These are phyloP conservation scores for Megalops atlanticus DNA, from an alignment of 2,113 vertebrate species.

Conservation along the genomic window DNA sequence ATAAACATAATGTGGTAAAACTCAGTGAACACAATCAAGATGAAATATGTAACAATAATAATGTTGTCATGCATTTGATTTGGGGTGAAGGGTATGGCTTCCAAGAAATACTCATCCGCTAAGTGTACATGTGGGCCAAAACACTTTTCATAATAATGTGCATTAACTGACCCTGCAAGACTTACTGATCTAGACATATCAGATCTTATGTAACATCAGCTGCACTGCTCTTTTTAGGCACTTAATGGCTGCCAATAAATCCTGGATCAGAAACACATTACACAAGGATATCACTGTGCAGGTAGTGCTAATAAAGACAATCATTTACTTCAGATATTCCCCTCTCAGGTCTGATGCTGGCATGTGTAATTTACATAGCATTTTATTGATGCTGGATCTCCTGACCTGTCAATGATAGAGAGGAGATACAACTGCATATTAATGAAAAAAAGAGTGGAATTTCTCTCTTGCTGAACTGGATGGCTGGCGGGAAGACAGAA, in stretches of 20 bases:
- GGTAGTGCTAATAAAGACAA: background rate
- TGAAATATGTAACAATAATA: background rate
- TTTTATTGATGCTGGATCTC: constrained; percentile 13
- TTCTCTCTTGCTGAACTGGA: too few relatives aligned
- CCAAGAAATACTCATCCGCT: too few relatives aligned
- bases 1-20: background rate
- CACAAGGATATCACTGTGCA: background rate
- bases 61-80: background rate
- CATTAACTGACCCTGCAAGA: background rate
- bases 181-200: background rate
- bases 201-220: background rate
- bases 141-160: background rate
- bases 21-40: too few relatives aligned
- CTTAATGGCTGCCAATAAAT: background rate
- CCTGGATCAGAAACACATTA: background rate
- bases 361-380: constrained; percentile 9
- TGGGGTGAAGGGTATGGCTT: too few relatives aligned
- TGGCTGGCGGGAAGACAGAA: too few relatives aligned
- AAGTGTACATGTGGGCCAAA: too few relatives aligned
- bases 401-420: constrained; percentile 10
- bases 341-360: background rate
- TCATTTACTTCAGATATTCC: too few relatives aligned
- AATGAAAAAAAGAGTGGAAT: too few relatives aligned
- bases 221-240: background rate
- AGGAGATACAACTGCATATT: background rate